Evolutionary conservation across 1,140 invertebrate species (phyloP), one percentile per base, ranked within the genome.

Genomic region (Cyrtorhinus lividipennis): DNA sequence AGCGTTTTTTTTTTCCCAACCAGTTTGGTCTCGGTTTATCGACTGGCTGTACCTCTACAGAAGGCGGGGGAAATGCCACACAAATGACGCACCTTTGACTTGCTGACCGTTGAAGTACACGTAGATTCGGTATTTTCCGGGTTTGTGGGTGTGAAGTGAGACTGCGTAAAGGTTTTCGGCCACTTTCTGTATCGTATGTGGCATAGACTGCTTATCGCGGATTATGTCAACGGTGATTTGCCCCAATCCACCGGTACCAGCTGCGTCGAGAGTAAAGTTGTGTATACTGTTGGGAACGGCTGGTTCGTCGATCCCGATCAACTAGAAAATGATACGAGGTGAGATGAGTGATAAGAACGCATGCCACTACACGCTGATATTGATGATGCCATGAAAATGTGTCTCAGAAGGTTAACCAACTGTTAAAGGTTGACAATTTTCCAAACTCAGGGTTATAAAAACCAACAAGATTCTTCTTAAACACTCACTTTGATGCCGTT

Each of bases 61-160:
- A n/a, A n/a, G n/a, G n/a, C n/a, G n/a, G n/a, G n/a, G n/a, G n/a
- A n/a, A n/a, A n/a, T n/a, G n/a, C n/a, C n/a, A n/a, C n/a, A n/a
- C n/a, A n/a, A n/a, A n/a, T n/a, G n/a, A n/a, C n/a, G n/a, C 64
- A 73, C 94, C 93, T 78, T 90, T 89, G n/a, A 98, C 89, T 70
- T 96, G 92, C 67, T 88, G 87, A 2, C 91, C 91, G 73, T 97
- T 98, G 72, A 96, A 98, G 69, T 92, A 94, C 15, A 96, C 83
- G 71, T 95, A 93, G 27, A 97, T 82, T 59, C 88, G 81, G 74
- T 98, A 95, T 73, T 93, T 92, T 48, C 95, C 95, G 53, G 87
- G 82, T 48, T 89, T 84, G 61, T 85, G 81, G 0, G 95, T 94
- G 66, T 88, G 86, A 69, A 98, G 95, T 10, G 89, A 87, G 1